These are phyloP conservation scores for Tamandua tetradactyla DNA, from an alignment of 2,797 vertebrate species.

Conservation along the genomic window DNA sequence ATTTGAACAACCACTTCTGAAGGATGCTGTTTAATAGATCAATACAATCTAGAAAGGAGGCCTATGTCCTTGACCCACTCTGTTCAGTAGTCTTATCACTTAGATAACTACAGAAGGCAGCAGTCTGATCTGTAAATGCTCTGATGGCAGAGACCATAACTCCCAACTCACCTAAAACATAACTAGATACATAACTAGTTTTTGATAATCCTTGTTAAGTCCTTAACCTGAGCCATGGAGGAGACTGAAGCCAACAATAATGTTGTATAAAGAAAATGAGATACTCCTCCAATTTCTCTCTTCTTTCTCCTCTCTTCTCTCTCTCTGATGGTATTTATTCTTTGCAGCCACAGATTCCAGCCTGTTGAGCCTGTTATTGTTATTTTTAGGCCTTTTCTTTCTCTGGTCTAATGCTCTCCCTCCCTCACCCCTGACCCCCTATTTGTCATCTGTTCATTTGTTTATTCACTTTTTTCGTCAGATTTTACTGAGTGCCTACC, in stretches of 20 bases:
- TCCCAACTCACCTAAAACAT: background rate
- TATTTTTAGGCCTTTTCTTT: conserved; percentile 2
- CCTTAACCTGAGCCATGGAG: background rate
- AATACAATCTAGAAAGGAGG: background rate
- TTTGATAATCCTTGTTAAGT: background rate
- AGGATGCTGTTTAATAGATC: background rate
- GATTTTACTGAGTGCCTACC: background rate
- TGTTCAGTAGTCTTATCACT: background rate
- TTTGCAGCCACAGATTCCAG: background rate
- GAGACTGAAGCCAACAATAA: background rate
- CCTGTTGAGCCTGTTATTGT: background rate
- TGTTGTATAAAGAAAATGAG: background rate
- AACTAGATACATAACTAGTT: background rate
- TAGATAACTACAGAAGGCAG: background rate
- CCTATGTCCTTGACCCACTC: background rate
- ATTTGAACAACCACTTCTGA: conserved; percentile 33
- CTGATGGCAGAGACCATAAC: background rate
- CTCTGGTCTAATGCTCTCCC: background rate
- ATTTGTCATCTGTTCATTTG: background rate
- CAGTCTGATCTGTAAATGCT: background rate
- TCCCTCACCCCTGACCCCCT: no score
- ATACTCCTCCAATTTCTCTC: background rate
- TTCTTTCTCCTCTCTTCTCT: background rate
- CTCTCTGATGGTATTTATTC: background rate
- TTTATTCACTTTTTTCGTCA: background rate